Evolutionary conservation across 1,140 invertebrate species (phyloP), one percentile per base, ranked within the genome.

Genomic region (Helicoverpa armigera): DNA sequence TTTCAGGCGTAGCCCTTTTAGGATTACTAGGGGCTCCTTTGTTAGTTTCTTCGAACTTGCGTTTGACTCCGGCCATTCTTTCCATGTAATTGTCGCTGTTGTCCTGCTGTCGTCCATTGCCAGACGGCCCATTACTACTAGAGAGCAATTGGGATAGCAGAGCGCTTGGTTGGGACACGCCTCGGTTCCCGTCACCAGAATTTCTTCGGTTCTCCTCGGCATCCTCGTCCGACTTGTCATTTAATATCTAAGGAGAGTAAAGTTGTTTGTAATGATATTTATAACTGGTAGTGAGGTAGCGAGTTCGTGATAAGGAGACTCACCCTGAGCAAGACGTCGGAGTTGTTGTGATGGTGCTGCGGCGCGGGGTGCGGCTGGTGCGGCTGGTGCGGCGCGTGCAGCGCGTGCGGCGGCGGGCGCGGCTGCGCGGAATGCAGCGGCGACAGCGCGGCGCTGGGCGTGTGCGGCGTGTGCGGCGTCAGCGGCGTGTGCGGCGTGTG

Each of bases 181-280:
- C 96, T 83, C 96, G 93, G 75, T 95, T 83, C 12, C 81, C 85
- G 9, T 93, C 92, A 11, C 78, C 83, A 11, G 87, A 85, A 80
- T 90, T 93, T 83, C 92, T 88, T 78, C 92, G 81, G 43, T 72
- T 94, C 87, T 97, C 96, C 53, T 97, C 94, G 82, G 96, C 96
- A 83, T 98, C 97, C 83, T 98, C 97, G 82, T 98, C 97, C 67
- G 96, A 97, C 92, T 97, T 98, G 77, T 98, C 97, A 89, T 98
- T 98, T 35, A 99, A 95, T 88, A 98, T 96, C 97, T 98, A 91
- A 23, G 95, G 95, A 84, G 73, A 87, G 78, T 77, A 69, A 75
- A 16, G 48, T n/a, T 11, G 12, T 35, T 63, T 35, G 31, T 63
- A 48, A 60, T 11, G 10, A 18, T 60, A 16, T 9, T 58, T 1